A percentile compares a stretch with the other conserved stretches of the same genome.
Evolutionary conservation across 2,113 vertebrate genomes (phyloP).

Genomic region (Hiodon alosoides): DNA sequence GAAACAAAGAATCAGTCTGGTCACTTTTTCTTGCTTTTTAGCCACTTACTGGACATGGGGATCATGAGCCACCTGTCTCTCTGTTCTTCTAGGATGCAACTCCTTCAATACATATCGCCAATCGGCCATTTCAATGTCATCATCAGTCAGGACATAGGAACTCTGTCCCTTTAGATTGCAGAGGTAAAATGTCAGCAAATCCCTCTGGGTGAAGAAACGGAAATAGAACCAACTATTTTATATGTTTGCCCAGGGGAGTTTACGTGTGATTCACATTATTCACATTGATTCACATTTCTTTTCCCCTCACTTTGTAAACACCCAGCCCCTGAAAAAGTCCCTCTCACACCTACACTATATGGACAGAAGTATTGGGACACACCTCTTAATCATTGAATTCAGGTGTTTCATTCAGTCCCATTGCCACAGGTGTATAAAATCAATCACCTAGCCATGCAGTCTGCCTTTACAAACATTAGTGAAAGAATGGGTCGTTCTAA

Average conservation of each 20-base stretch:
- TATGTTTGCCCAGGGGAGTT: background rate
- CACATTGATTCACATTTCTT: no score
- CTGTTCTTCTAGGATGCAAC: background rate
- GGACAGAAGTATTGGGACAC: no score
- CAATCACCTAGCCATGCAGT: no score
- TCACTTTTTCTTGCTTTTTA: background rate
- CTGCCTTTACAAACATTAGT: no score
- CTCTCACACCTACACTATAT: no score
- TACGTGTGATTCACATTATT: background rate
- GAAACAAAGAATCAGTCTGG: background rate
- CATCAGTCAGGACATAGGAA: background rate
- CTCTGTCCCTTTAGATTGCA: background rate
- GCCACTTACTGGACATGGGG: background rate
- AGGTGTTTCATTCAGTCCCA: no score
- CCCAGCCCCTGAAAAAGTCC: no score
- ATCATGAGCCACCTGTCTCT: background rate
- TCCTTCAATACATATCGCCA: background rate
- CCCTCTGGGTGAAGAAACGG: background rate
- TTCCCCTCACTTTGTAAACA: background rate
- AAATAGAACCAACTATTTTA: background rate
- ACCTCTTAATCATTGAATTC: no score
- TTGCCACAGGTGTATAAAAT: no score
- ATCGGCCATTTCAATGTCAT: slow-evolving; percentile 1
- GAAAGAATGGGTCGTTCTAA: no score
- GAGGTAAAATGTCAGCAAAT: slow-evolving; percentile 10